A percentile compares a stretch with the other conserved stretches of the same genome.
Evolutionary conservation across 1,140 invertebrate genomes (phyloP).

Genomic region (Pomacea maculata): DNA sequence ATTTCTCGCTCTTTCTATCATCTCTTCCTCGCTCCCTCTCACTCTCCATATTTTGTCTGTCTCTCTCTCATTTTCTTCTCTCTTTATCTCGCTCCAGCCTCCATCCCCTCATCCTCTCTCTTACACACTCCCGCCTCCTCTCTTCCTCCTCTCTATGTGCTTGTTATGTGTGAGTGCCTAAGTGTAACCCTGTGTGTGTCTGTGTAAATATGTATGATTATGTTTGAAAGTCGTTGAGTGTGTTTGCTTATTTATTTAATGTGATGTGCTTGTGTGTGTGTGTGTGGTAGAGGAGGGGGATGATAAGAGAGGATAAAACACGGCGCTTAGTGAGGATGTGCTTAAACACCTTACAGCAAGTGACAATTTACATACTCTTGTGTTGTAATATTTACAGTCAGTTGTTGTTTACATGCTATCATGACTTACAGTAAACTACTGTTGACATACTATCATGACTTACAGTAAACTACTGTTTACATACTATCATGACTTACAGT

Average conservation of each 20-base stretch:
- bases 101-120: not conserved
- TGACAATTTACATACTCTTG: no score
- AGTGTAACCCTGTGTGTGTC: not conserved
- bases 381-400: no score
- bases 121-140: not conserved
- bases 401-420: no score
- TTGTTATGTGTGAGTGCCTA: not conserved
- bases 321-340: not conserved
- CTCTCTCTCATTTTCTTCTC: not conserved
- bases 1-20: no score
- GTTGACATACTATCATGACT: no score
- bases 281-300: not conserved
- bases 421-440: no score
- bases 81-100: not conserved
- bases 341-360: no score
- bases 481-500: no score
- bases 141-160: not conserved
- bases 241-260: no score
- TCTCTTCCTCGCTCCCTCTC: not conserved
- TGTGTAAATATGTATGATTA: not conserved
- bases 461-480: no score
- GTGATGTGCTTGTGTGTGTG: no score
- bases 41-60: not conserved
- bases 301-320: not conserved
- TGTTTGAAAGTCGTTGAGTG: not conserved